These are phyloP conservation scores for Corythoichthys intestinalis DNA, from an alignment of 2,113 vertebrate genomes.

Conservation along the genomic window DNA sequence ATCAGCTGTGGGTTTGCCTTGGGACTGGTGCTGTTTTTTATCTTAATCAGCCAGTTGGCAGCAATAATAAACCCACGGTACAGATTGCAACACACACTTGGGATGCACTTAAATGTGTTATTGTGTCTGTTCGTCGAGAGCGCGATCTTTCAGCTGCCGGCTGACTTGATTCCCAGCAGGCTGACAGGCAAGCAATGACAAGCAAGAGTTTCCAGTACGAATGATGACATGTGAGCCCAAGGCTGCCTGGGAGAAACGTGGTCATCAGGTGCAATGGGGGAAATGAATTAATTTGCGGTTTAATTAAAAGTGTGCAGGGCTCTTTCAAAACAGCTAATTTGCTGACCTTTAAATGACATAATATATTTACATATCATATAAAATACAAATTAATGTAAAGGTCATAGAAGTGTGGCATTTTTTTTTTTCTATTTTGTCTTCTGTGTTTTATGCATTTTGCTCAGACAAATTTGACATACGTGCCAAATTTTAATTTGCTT, in stretches of 20 bases:
- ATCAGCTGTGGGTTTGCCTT: not conserved
- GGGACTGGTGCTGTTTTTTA: slow-evolving; percentile 27
- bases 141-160: slow-evolving; percentile 33
- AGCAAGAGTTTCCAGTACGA: slow-evolving; percentile 60
- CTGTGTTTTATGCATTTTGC: no score
- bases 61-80: slow-evolving; percentile 20
- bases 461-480: no score
- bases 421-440: not conserved
- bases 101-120: slow-evolving; percentile 46
- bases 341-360: not conserved
- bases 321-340: slow-evolving; percentile 50
- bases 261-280: slow-evolving; percentile 53
- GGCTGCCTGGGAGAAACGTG: slow-evolving; percentile 6
- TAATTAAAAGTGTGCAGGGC: slow-evolving; percentile 17
- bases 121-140: slow-evolving; percentile 22
- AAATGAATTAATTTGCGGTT: slow-evolving; percentile 49
- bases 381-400: not conserved
- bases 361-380: not conserved
- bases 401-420: not conserved
- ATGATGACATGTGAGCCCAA: slow-evolving; percentile 46
- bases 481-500: no score
- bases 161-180: slow-evolving; percentile 45
- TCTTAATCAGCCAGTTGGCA: slow-evolving; percentile 29
- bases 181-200: slow-evolving; percentile 63
- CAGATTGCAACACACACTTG: slow-evolving; percentile 23